Percentiles rank a stretch among this genome's conserved stretches.
Evolutionary conservation across 2,113 vertebrate genomes (phyloP).

Genomic region (Onychostruthus taczanowskii): DNA sequence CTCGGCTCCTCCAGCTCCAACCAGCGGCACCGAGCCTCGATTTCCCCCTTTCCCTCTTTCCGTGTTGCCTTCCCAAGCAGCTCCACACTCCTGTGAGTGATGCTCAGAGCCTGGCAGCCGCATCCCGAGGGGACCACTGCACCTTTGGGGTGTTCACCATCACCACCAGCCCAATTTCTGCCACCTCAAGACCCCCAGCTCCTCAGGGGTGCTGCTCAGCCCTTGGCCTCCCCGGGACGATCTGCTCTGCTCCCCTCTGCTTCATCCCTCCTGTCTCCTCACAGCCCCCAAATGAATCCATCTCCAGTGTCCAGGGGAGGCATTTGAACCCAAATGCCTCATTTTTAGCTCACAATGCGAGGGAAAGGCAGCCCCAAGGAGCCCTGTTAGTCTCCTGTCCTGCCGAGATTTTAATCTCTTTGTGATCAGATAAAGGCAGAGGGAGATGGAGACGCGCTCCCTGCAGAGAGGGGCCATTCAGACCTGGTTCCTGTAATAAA

Average conservation of each 20-base stretch:
- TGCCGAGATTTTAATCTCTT: constrained; percentile 78
- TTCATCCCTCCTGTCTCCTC: not conserved
- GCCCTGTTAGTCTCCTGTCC: constrained; percentile 63
- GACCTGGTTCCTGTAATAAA: constrained; percentile 84
- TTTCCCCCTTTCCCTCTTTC: not conserved
- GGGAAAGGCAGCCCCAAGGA: constrained; percentile 63
- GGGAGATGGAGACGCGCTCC: constrained; percentile 69
- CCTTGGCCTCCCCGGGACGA: not conserved
- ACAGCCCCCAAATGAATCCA: constrained; percentile 28
- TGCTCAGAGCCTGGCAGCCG: not conserved
- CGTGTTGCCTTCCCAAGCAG: not conserved
- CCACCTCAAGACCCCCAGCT: not conserved
- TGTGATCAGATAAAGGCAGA: constrained; percentile 76
- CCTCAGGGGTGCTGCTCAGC: not conserved
- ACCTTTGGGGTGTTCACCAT: not conserved
- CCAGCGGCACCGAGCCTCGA: not conserved
- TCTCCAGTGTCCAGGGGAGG: constrained; percentile 39
- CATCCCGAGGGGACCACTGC: not conserved
- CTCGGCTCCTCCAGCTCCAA: fast-evolving
- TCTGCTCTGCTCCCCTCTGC: not conserved
- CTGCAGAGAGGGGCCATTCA: constrained; percentile 76
- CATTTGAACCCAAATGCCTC: constrained; percentile 54
- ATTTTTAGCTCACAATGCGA: constrained; percentile 54
- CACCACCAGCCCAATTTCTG: not conserved
- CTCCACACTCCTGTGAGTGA: fast-evolving